Evolutionary conservation across 92 coral and sea anemone genomes (phyloP).

Genomic region (Bergia puertoricense): DNA sequence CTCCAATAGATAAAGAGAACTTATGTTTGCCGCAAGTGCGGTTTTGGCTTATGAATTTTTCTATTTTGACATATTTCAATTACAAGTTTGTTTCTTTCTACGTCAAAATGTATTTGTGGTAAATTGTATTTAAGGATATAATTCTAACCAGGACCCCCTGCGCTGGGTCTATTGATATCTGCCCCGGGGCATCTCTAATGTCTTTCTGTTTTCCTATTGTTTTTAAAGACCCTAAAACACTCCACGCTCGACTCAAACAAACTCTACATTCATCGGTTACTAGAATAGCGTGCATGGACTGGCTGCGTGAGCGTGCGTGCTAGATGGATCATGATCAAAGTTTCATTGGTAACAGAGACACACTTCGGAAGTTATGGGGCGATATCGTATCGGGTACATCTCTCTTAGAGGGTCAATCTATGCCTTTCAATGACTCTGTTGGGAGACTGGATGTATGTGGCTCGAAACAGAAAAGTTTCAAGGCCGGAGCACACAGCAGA

Average conservation of each 20-base stretch:
- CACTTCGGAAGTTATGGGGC: neutral
- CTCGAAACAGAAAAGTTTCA: conserved; percentile 19
- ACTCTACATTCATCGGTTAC: neutral
- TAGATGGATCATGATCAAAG: neutral
- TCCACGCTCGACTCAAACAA: neutral
- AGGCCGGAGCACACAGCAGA: conserved; percentile 28
- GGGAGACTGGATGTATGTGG: conserved; percentile 41
- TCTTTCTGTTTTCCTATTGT: conserved; percentile 9
- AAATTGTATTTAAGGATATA: conserved; percentile 21
- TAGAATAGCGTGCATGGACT: conserved; percentile 4
- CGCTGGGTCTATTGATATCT: conserved; percentile 2
- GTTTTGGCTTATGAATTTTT: neutral
- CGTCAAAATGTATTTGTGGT: conserved; percentile 32
- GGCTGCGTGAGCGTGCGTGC: neutral
- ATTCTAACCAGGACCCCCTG: neutral
- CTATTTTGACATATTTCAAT: neutral
- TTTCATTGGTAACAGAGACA: neutral
- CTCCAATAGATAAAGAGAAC: neutral
- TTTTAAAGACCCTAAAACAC: neutral
- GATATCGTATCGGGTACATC: neutral
- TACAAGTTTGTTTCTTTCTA: neutral
- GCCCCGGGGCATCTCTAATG: conserved; percentile 19
- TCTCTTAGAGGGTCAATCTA: neutral
- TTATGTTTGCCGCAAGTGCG: neutral
- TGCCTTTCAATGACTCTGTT: conserved; percentile 27